Evolutionary conservation across 1,140 invertebrate species (phyloP).

Genomic region (Drosophila triauraria): DNA sequence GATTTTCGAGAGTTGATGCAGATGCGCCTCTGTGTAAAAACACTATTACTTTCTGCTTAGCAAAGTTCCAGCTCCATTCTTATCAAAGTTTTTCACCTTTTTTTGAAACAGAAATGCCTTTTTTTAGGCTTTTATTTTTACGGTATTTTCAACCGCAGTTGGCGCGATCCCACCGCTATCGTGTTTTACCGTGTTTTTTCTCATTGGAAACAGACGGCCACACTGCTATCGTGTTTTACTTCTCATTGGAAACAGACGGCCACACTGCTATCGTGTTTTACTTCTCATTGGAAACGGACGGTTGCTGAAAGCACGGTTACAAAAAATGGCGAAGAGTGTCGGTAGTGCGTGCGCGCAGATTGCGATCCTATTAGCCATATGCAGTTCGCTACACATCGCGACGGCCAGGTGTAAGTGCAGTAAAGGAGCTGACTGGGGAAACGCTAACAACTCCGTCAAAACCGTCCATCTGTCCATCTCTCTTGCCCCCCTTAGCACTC

Average conservation of each 20-base stretch:
- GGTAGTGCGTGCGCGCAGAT: slow-evolving; percentile 74
- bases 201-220: too few relatives aligned
- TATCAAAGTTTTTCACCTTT: too few relatives aligned
- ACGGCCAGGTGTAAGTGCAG: slow-evolving; percentile 54
- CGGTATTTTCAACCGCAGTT: too few relatives aligned
- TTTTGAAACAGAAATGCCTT: too few relatives aligned
- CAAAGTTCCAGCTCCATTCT: too few relatives aligned
- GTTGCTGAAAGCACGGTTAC: slow-evolving; percentile 47
- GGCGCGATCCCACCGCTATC: not conserved
- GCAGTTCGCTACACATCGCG: slow-evolving; percentile 40
- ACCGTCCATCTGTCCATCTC: slow-evolving; percentile 1
- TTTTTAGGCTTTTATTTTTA: too few relatives aligned
- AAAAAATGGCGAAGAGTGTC: slow-evolving; percentile 72
- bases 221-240: too few relatives aligned
- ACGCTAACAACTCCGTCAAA: not conserved
- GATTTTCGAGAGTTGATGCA: too few relatives aligned
- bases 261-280: slow-evolving; percentile 22
- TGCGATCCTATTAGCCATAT: slow-evolving; percentile 63
- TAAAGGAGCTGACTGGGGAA: slow-evolving; percentile 3
- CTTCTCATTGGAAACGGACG: slow-evolving; percentile 36
- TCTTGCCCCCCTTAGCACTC: not conserved
- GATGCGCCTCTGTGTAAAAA: too few relatives aligned
- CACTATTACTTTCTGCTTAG: too few relatives aligned
- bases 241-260: not conserved
- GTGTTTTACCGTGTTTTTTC: slow-evolving; percentile 14